A percentile compares a stretch with the other conserved stretches of the same genome.
These are phyloP conservation scores for Neogale vison DNA, from an alignment of 2,113 vertebrate species.

Conservation along the genomic window DNA sequence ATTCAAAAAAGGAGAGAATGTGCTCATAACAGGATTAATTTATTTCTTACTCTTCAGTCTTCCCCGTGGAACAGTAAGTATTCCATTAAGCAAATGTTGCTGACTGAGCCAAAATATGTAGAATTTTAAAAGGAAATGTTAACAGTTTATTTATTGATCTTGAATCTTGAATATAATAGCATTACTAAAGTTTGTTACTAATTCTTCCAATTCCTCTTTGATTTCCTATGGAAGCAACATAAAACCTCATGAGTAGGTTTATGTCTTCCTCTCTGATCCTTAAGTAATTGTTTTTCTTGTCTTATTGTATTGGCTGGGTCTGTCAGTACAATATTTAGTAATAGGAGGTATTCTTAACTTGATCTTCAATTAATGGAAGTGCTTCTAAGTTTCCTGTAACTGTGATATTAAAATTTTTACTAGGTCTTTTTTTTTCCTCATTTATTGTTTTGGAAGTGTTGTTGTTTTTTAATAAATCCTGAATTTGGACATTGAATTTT, in stretches of 20 bases:
- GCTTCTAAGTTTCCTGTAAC: not conserved
- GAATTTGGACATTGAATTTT: not conserved
- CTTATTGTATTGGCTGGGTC: not conserved
- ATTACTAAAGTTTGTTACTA: not conserved
- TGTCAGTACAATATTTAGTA: not conserved
- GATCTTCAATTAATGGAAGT: not conserved
- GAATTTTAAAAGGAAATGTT: slow-evolving; percentile 1
- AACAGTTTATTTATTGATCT: not conserved
- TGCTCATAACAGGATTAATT: not conserved
- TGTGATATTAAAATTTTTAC: slow-evolving; percentile 14
- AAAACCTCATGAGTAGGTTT: not conserved
- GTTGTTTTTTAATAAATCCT: not conserved
- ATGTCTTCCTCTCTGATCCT: not conserved
- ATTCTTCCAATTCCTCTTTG: not conserved
- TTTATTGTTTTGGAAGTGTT: not conserved
- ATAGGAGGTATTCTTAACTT: not conserved
- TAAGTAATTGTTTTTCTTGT: slow-evolving; percentile 25
- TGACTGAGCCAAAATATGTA: not conserved
- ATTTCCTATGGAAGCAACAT: not conserved
- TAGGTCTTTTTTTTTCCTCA: not conserved
- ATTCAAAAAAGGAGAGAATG: not conserved
- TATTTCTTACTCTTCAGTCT: not conserved
- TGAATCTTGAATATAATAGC: not conserved
- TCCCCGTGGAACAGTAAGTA: not conserved
- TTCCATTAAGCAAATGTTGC: not conserved